Conservation (phyloP, 64 coral and sea anemone genomes). For the Anthopleura sola region DNA sequence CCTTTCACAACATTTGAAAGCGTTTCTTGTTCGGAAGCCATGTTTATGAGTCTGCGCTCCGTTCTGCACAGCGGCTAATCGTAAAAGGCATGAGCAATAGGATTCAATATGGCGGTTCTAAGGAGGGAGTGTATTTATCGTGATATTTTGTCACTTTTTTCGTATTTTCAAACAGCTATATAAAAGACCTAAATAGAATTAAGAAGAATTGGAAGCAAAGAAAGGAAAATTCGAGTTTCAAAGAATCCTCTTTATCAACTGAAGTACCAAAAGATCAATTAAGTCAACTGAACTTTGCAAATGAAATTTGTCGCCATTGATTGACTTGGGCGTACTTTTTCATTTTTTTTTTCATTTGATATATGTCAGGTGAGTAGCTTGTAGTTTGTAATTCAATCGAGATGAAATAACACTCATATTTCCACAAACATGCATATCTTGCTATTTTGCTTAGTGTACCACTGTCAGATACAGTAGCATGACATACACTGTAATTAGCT, state of each 20-base stretch:
- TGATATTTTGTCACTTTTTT: not conserved
- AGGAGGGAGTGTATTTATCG: not conserved
- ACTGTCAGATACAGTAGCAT: too few species aligned
- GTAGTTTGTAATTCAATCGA: not conserved
- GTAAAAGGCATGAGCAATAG: not conserved
- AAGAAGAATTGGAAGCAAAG: not conserved
- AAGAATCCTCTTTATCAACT: not conserved
- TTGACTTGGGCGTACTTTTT: not conserved
- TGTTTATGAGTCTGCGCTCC: not conserved
- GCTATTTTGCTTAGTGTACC: not conserved
- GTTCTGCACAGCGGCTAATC: slow-evolving; percentile 12
- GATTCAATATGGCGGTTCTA: not conserved
- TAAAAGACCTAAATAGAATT: not conserved
- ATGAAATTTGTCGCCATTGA: not conserved
- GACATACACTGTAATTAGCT: too few species aligned
- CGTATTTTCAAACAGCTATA: not conserved
- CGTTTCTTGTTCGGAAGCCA: slow-evolving; percentile 48
- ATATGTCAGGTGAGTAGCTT: not conserved
- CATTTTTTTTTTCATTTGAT: not conserved
- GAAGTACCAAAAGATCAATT: not conserved
- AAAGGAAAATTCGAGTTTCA: not conserved
- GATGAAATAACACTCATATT: not conserved
- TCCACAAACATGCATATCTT: not conserved
- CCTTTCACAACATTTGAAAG: slow-evolving; percentile 81
- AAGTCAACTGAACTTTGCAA: not conserved